A percentile compares a stretch with the other conserved stretches of the same genome.
phyloP scores from a whole-genome alignment of 2,797 vertebrate genomes.

The Enteromius anoplus region DNA sequence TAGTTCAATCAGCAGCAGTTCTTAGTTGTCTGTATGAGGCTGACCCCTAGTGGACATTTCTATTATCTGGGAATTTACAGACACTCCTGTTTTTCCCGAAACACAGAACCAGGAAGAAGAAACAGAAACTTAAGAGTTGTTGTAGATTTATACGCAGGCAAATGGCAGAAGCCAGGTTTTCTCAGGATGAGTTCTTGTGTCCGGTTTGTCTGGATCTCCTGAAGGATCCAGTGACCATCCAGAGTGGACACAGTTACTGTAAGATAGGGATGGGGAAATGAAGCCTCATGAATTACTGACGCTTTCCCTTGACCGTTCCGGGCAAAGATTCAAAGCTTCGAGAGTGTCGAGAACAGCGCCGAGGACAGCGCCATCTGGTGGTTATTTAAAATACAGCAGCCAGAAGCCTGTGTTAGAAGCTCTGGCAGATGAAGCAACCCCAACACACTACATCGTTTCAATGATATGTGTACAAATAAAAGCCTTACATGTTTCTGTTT shows the following conservation, averaged over 20 bases:
- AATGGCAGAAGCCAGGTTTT: conserved; percentile 5
- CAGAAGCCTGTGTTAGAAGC: no score
- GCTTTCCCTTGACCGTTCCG: no score
- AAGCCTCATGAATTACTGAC: no score
- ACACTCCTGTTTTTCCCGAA: neutral
- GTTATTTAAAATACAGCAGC: no score
- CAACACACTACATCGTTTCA: no score
- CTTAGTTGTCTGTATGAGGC: neutral
- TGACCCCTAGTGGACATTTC: conserved; percentile 2
- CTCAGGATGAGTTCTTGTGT: neutral
- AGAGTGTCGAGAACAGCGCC: no score
- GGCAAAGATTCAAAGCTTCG: no score
- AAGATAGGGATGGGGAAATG: no score
- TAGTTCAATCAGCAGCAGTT: neutral
- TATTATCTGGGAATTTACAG: neutral
- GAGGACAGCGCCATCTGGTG: no score
- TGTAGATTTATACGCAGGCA: neutral
- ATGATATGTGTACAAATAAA: no score
- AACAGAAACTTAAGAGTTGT: neutral
- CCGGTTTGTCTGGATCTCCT: neutral
- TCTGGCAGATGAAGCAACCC: no score
- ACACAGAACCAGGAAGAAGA: neutral
- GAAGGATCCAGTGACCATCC: neutral
- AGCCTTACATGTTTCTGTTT: no score
- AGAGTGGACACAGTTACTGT: neutral